A percentile compares a stretch with the other conserved stretches of the same genome.
phyloP scores from a whole-genome alignment of 2,113 vertebrate species.

The Microcebus murinus region DNA sequence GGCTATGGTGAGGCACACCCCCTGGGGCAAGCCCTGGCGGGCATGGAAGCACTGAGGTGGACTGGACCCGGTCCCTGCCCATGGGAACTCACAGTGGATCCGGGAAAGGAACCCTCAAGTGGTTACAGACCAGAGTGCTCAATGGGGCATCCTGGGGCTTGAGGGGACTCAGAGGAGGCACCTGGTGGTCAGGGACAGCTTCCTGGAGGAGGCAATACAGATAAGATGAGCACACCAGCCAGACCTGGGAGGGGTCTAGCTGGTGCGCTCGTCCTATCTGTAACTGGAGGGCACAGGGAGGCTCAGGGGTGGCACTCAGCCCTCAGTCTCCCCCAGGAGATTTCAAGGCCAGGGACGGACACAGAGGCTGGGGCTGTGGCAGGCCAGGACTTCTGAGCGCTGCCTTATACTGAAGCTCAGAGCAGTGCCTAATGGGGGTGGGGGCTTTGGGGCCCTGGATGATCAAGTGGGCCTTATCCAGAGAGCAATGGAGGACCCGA shows the following conservation, averaged over 20 bases:
- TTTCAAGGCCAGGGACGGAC: too few relatives aligned
- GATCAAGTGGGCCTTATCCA: background rate
- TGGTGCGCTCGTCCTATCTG: too few relatives aligned
- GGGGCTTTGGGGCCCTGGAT: background rate
- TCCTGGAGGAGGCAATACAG: background rate
- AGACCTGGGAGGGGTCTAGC: background rate
- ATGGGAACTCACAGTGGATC: background rate
- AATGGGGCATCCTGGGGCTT: background rate
- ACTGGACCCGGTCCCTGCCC: background rate
- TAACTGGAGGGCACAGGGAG: too few relatives aligned
- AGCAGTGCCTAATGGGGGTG: background rate
- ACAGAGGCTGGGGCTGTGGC: background rate
- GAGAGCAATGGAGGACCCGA: background rate
- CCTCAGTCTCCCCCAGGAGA: background rate
- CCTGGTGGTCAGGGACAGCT: background rate
- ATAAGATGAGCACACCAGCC: background rate
- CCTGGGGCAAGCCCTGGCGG: background rate
- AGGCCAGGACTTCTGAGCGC: background rate
- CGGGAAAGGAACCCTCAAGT: background rate
- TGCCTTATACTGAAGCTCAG: background rate
- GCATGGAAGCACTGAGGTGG: background rate
- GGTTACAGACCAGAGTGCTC: background rate
- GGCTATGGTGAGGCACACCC: conserved; percentile 87
- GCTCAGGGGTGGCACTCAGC: too few relatives aligned
- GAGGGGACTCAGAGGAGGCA: background rate